Evolutionary conservation across 2,113 vertebrate species (phyloP).

Genomic region (Delphinapterus leucas): DNA sequence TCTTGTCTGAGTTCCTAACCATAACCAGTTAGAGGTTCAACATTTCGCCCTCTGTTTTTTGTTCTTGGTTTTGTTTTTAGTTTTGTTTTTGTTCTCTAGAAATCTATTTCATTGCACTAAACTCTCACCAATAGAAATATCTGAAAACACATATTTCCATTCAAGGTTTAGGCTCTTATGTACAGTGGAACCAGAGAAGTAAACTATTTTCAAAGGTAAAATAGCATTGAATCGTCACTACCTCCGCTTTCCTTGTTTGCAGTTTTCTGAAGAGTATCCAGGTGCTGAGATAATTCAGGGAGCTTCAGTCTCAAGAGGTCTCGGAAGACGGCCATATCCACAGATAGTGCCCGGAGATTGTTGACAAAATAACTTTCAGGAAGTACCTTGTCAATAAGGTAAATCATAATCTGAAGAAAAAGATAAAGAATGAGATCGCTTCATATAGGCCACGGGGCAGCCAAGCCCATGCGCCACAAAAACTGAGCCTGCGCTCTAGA

Average conservation of each 20-base stretch:
- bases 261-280: conserved; percentile 88
- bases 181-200: neutral
- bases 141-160: neutral
- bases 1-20: neutral
- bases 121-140: neutral
- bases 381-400: conserved; percentile 98
- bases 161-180: neutral
- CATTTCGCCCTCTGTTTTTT: neutral
- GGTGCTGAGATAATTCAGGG: conserved; percentile 90
- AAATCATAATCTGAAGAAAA: conserved; percentile 95
- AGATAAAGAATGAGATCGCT: conserved; percentile 26
- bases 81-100: neutral
- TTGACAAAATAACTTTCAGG: conserved; percentile 99
- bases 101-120: neutral
- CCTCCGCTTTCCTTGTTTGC: conserved; percentile 91
- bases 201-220: neutral
- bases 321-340: conserved; percentile 94
- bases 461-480: fast-evolving
- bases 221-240: conserved; percentile 49
- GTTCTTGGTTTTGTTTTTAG: neutral
- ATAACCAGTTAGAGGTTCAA: neutral
- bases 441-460: neutral
- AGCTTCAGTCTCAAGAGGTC: conserved; percentile 90
- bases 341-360: conserved; percentile 95
- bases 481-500: too few species aligned